Conservation (phyloP, 2,797 vertebrate species). For the Cynodonichthys magdalenae region DNA sequence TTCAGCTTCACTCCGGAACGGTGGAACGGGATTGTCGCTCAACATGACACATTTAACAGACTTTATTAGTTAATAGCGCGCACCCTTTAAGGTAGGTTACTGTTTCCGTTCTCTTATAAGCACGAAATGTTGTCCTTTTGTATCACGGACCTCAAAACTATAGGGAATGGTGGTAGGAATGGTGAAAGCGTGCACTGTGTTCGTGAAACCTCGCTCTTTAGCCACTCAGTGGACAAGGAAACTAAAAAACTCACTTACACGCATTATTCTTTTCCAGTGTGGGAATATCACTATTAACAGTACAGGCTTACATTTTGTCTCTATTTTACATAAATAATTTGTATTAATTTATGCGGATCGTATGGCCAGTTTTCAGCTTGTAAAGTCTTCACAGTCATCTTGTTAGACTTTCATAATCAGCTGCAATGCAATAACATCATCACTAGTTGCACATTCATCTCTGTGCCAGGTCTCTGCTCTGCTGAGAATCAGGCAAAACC, state of each 20-base stretch:
- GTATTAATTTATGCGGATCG: neutral
- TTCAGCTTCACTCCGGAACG: neutral
- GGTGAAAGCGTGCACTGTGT: constrained; percentile 6
- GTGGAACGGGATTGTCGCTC: constrained; percentile 8
- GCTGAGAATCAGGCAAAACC: constrained; percentile 41
- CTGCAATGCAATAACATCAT: neutral
- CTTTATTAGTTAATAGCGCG: constrained; percentile 44
- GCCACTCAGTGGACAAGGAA: constrained; percentile 44
- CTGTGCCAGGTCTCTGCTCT: neutral
- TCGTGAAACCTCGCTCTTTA: neutral
- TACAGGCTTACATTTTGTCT: neutral
- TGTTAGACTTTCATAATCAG: neutral
- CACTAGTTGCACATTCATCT: neutral
- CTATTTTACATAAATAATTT: too few relatives aligned
- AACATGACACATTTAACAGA: constrained; percentile 47
- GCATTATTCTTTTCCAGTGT: neutral
- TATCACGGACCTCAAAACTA: too few relatives aligned
- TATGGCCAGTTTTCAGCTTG: neutral
- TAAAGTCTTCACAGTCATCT: neutral
- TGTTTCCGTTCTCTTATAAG: neutral
- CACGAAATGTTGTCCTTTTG: neutral
- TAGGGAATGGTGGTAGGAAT: neutral
- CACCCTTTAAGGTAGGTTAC: constrained; percentile 54
- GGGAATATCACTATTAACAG: neutral
- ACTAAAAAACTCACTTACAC: too few relatives aligned